phyloP scores from a whole-genome alignment of 2,113 vertebrate genomes.

The Dicaeum eximium region DNA sequence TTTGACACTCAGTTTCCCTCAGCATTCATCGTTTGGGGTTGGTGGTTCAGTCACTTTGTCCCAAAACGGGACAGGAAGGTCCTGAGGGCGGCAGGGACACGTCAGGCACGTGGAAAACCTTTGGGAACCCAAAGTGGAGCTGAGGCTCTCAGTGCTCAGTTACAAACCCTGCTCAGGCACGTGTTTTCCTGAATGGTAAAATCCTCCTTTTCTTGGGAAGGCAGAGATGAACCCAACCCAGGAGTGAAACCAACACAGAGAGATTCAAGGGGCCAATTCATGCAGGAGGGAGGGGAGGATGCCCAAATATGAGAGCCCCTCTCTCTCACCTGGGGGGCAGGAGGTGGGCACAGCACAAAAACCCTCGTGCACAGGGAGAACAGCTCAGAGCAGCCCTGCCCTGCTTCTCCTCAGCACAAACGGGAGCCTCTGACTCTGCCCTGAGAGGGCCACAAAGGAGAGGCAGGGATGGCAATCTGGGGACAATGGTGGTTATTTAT shows the following conservation, averaged over 20 bases:
- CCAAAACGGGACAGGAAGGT: neutral
- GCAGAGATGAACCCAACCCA: neutral
- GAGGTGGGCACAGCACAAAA: neutral
- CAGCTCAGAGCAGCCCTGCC: neutral
- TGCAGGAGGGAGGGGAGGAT: rapidly evolving
- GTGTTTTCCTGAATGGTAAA: neutral
- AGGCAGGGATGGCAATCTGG: neutral
- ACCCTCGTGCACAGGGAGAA: rapidly evolving
- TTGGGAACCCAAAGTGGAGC: neutral
- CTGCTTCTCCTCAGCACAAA: neutral
- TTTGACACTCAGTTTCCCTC: neutral
- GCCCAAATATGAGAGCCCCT: neutral
- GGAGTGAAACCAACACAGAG: neutral
- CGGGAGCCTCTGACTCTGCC: neutral
- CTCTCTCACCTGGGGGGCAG: rapidly evolving
- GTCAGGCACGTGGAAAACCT: neutral
- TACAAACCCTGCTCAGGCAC: neutral
- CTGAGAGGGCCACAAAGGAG: neutral
- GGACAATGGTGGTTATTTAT: conserved; percentile 41
- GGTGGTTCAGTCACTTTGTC: neutral
- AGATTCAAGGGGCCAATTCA: neutral
- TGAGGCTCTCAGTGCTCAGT: neutral
- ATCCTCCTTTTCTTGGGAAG: neutral
- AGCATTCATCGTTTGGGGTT: neutral
- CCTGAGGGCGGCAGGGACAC: neutral